Evolutionary conservation across 2,113 vertebrate genomes (phyloP).

Genomic region (Trichomycterus rosablanca): DNA sequence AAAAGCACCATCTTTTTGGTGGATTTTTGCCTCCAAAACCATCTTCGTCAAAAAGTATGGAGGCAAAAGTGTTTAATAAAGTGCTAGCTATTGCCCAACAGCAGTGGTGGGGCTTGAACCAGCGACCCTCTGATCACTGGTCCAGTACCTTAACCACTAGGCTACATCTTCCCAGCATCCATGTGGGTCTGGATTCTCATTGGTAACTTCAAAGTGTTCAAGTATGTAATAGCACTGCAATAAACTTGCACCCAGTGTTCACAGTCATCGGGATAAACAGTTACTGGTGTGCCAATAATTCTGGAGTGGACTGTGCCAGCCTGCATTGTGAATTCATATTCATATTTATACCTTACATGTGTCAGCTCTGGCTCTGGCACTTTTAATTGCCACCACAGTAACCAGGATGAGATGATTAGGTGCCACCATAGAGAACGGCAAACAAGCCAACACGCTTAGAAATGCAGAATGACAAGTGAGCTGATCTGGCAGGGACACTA

Average conservation of each 20-base stretch:
- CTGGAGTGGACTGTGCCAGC: slow-evolving; percentile 5
- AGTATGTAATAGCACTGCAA: too few species aligned
- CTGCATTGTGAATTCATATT: slow-evolving; percentile 15
- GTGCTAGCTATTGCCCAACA: too few species aligned
- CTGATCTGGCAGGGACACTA: slow-evolving; percentile 48
- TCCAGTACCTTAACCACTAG: too few species aligned
- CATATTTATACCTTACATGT: slow-evolving; percentile 18
- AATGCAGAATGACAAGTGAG: slow-evolving; percentile 23
- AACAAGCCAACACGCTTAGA: slow-evolving; percentile 30
- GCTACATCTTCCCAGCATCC: too few species aligned
- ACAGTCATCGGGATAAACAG: background rate
- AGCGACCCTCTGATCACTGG: too few species aligned
- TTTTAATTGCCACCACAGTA: slow-evolving; percentile 27
- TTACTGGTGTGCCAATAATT: slow-evolving; percentile 1
- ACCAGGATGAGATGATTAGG: slow-evolving; percentile 13
- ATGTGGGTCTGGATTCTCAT: too few species aligned
- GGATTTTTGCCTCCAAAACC: too few species aligned
- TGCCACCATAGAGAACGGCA: background rate
- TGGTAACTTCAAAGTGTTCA: too few species aligned
- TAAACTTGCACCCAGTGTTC: background rate
- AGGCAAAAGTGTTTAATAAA: too few species aligned
- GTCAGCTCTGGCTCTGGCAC: slow-evolving; percentile 24
- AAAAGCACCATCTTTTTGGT: too few species aligned
- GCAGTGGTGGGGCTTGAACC: too few species aligned
- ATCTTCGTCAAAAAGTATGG: too few species aligned